Conservation (phyloP, 2,888 invertebrate species). For the Agrotis segetum region DNA sequence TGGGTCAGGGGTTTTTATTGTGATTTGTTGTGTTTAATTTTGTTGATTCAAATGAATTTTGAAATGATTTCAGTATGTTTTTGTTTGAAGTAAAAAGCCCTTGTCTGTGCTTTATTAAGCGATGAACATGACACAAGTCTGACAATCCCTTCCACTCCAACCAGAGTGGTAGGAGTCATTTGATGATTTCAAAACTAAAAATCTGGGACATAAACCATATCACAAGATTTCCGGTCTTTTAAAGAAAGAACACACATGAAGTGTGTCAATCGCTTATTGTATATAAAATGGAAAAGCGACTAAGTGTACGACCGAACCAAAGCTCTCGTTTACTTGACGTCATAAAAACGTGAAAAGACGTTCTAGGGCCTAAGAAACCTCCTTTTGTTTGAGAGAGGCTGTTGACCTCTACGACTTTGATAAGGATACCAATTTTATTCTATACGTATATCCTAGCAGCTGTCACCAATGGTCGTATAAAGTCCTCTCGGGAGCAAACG, state of each 20-base stretch:
- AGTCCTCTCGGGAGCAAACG: slow-evolving; percentile 21
- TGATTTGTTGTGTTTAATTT: not conserved
- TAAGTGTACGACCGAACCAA: no score
- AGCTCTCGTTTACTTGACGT: no score
- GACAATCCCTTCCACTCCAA: no score
- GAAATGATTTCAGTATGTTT: not conserved
- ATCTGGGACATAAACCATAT: no score
- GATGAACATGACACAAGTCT: not conserved
- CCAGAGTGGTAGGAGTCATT: no score
- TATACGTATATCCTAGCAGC: not conserved
- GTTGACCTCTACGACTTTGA: not conserved
- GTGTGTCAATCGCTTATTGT: no score
- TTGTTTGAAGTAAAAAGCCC: not conserved
- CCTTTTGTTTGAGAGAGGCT: not conserved
- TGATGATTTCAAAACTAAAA: no score
- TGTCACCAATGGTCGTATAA: slow-evolving; percentile 25
- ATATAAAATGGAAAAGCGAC: no score
- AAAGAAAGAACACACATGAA: no score
- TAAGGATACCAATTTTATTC: not conserved
- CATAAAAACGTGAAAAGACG: no score
- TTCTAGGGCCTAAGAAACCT: no score
- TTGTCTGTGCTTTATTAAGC: not conserved
- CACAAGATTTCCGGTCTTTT: no score
- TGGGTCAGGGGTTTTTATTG: slow-evolving; percentile 5
- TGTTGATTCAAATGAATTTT: not conserved